Conservation (phyloP, 2,113 vertebrate species). For the Microtus pennsylvanicus region DNA sequence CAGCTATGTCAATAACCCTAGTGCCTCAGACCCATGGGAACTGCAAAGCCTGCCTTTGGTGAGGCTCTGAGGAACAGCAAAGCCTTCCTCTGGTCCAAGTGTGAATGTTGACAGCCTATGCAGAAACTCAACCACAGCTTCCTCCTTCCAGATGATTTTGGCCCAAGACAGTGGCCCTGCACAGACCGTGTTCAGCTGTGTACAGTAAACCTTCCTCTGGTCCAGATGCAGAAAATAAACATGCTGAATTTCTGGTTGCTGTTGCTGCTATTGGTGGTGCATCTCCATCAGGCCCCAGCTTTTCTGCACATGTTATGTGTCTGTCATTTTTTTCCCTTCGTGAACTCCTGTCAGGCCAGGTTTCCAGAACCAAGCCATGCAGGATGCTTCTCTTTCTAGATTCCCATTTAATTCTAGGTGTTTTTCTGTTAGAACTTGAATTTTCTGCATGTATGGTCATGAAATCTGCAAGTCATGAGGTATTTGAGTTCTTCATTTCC, state of each 20-base stretch:
- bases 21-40: neutral
- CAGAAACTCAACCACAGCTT: neutral
- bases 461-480: neutral
- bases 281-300: neutral
- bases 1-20: neutral
- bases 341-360: neutral
- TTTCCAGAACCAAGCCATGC: neutral
- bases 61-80: neutral
- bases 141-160: neutral
- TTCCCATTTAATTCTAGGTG: slow-evolving; percentile 7
- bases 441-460: neutral
- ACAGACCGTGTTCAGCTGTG: neutral
- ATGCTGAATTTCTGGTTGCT: neutral
- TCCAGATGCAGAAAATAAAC: neutral
- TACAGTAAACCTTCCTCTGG: neutral
- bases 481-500: neutral
- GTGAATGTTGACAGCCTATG: neutral
- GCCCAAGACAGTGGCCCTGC: neutral
- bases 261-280: too few relatives aligned
- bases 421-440: slow-evolving; percentile 1
- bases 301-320: neutral
- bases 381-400: neutral
- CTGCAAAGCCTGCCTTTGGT: neutral
- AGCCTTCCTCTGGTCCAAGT: neutral
- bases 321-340: neutral